Evolutionary conservation across 2,888 invertebrate genomes (phyloP).

Genomic region (Sesamia inferens): DNA sequence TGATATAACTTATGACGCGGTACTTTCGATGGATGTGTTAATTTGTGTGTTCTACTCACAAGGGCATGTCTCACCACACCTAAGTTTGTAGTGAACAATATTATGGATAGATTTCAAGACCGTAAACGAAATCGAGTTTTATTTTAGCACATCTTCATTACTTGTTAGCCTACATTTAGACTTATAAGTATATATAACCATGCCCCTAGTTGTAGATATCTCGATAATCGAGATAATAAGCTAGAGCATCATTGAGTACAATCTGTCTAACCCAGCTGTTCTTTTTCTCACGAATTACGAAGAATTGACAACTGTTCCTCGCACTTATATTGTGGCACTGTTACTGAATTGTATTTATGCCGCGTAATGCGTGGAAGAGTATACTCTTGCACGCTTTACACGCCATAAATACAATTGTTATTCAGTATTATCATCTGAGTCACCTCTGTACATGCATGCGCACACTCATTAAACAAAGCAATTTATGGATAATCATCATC

Average conservation of each 20-base stretch:
- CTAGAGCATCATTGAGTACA: constrained; percentile 11
- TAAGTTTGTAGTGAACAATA: constrained; percentile 18
- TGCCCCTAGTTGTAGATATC: background rate
- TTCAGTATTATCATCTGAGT: background rate
- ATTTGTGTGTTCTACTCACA: constrained; percentile 63
- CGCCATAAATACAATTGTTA: no score
- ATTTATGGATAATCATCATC: background rate
- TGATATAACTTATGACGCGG: constrained; percentile 69
- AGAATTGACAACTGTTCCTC: constrained; percentile 37
- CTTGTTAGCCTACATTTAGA: constrained; percentile 5
- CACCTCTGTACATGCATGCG: background rate
- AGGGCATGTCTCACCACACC: constrained; percentile 55
- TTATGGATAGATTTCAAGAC: constrained; percentile 10
- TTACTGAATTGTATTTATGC: constrained; percentile 22
- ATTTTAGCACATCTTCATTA: background rate
- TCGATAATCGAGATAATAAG: constrained; percentile 23
- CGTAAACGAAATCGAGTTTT: constrained; percentile 29
- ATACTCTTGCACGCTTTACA: background rate
- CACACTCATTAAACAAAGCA: background rate
- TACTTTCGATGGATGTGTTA: constrained; percentile 73
- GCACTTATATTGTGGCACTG: constrained; percentile 29
- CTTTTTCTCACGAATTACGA: constrained; percentile 45
- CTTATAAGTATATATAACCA: constrained; percentile 2
- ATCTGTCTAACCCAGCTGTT: constrained; percentile 22
- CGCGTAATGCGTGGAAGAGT: background rate